phyloP scores from a whole-genome alignment of 2,113 vertebrate genomes.

The Fulmarus glacialis region DNA sequence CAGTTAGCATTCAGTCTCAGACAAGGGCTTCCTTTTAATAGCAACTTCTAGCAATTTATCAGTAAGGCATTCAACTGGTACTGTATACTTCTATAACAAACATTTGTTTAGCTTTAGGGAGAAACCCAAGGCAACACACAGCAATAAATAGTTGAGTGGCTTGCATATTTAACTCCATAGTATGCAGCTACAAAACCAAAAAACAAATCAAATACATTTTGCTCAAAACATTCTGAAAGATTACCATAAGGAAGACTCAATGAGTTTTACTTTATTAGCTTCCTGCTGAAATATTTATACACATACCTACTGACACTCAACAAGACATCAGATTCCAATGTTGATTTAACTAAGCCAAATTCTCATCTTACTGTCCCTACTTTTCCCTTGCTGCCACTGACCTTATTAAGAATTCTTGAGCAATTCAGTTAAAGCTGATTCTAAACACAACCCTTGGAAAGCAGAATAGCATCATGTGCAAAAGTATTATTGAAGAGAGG shows the following conservation, averaged over 20 bases:
- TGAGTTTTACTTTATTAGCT: background rate
- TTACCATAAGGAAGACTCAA: background rate
- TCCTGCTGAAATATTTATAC: background rate
- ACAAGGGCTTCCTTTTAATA: background rate
- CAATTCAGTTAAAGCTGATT: background rate
- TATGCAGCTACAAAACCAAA: background rate
- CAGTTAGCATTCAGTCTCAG: background rate
- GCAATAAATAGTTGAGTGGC: background rate
- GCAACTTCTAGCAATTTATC: background rate
- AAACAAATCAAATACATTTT: background rate
- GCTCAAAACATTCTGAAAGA: background rate
- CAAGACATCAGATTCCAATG: background rate
- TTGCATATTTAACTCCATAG: background rate
- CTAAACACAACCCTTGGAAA: background rate
- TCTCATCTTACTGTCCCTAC: background rate
- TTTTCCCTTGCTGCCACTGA: background rate
- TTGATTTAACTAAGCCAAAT: background rate
- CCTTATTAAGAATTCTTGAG: background rate
- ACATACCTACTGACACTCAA: background rate
- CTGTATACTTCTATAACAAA: background rate
- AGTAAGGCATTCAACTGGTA: background rate
- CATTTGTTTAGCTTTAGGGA: background rate
- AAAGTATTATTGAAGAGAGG: background rate
- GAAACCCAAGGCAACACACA: background rate
- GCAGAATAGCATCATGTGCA: rapidly evolving